Percentiles rank a stretch among this genome's conserved stretches.
Conservation (phyloP, 2,797 vertebrate genomes). For the Myripristis jacobus region DNA sequence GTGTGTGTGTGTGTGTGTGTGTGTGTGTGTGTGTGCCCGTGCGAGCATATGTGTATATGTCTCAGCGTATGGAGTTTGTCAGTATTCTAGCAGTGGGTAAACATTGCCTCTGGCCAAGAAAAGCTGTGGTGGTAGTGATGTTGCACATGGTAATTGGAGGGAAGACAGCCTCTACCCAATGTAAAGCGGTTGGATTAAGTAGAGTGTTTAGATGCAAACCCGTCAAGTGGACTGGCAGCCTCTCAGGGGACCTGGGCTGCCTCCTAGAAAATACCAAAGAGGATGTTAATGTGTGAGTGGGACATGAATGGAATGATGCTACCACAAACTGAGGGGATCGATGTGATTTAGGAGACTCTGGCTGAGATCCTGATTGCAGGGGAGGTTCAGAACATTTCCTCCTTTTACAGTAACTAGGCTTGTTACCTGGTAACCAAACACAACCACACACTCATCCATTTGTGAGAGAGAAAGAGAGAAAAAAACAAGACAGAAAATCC, state of each 20-base stretch:
- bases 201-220: constrained; percentile 40
- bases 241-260: constrained; percentile 33
- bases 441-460: constrained; percentile 21
- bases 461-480: constrained; percentile 20
- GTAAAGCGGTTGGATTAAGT: constrained; percentile 44
- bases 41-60: background rate
- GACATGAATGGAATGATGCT: constrained; percentile 58
- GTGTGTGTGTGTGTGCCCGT: constrained; percentile 1
- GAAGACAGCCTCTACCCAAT: constrained; percentile 54
- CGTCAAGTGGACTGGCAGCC: constrained; percentile 44
- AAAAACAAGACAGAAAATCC: background rate
- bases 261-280: constrained; percentile 32
- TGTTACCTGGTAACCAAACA: constrained; percentile 71
- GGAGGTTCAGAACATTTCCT: constrained; percentile 34
- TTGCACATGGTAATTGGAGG: constrained; percentile 46
- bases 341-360: constrained; percentile 46
- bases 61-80: constrained; percentile 46
- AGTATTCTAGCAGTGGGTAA: constrained; percentile 54
- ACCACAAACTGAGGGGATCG: constrained; percentile 38
- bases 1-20: background rate
- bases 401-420: constrained; percentile 11
- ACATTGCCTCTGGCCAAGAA: constrained; percentile 46
- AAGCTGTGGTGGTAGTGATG: constrained; percentile 52
- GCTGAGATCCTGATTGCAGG: constrained; percentile 42
- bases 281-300: constrained; percentile 31